Base-by-base conservation (phyloP, 2,797 vertebrate species). In the Spinus olivaceus region DNA sequence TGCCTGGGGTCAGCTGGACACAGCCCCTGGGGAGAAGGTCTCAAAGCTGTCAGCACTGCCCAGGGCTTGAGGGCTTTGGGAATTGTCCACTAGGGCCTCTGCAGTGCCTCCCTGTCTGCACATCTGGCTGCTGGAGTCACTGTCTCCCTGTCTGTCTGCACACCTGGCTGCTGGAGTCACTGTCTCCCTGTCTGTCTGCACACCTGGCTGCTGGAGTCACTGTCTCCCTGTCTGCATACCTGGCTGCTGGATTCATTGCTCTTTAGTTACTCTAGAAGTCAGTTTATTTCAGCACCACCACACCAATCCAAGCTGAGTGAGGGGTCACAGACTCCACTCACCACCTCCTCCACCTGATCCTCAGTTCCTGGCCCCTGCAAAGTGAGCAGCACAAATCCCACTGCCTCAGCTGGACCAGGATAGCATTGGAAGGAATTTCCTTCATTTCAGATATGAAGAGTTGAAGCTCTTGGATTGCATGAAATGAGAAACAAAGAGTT, bases 401-500 rank as follows among this genome's bases (percentile, higher is more conserved):
- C 5, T 49, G 70, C 35, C 72, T 65, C 56, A 81, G 66, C 0
- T 0, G 66, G 90, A 67, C 78, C 81, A 78, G 65, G 64, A 60
- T 1, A 66, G 19, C 46, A 32, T 0, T 2, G 17, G 46, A 56
- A 90, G 49, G 72, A 54, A 92, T 88, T 78, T 46, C 80, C 87
- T 96, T 92, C 20, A 51, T 67, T 93, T 92, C 41, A 49, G 7
- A 51, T 30, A 71, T 35, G 57, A 71, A 66, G 14, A 88, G 71
- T 19, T 82, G 61, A 86, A 82, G 42, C 27, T 73, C 70, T 85
- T 79, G 66, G 64, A 94, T 76, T 90, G 95, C 91, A 97, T 57
- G 69, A 95, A 95, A 96, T 97, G 94, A 96, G 88, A 93, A 91
- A 51, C 50, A 67, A 70, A 53, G 96, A 98, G 97, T 98, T 98